Evolutionary conservation across 2,797 vertebrate genomes (phyloP), one percentile per base, ranked within the genome.

Genomic region (Botia almorhae): DNA sequence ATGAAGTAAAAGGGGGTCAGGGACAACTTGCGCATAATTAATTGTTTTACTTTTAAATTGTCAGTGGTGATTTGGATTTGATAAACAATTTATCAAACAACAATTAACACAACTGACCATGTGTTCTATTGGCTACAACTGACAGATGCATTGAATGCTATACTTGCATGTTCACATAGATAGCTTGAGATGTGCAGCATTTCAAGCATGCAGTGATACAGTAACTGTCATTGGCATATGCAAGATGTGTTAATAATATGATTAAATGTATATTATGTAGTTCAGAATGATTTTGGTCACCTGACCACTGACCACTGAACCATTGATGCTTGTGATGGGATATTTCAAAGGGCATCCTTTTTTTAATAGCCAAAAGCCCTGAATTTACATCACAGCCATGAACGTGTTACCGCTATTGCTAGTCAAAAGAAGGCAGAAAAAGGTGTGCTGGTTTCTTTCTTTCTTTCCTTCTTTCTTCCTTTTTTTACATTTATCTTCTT

Each of bases 1-100:
- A 92, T 91, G 79, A 85, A 89, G 82, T 85, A 85, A 87, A 92
- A 92, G 86, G 89, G 89, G 89, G 92, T 91, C 86, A 89, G 86
- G 85, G 86, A 87, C 84, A 91, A 86, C 76, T 82, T 85, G 87
- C 76, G 83, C 84, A 85, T 88, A 89, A 90, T 91, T 90, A 90
- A 87, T 85, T 85, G 80, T 85, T 89, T 85, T 82, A 33, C 82
- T 69, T 53, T 87, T 90, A 90, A 91, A 89, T 92, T 92, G 89
- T 91, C 88, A 83, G 83, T 84, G 68, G 83, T 88, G 84, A 83
- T 92, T 92, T 84, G 65, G 48, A 82, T 84, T 82, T 86, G 81
- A 92, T 84, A 85, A 88, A 89, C 87, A 81, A 26, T 26, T 26
- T 26, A 26, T 26, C 23, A 26, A 26, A 26, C 23, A 81, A 84